These are phyloP conservation scores for Opisthocomus hoazin DNA, from an alignment of 2,113 vertebrate species.

Conservation along the genomic window DNA sequence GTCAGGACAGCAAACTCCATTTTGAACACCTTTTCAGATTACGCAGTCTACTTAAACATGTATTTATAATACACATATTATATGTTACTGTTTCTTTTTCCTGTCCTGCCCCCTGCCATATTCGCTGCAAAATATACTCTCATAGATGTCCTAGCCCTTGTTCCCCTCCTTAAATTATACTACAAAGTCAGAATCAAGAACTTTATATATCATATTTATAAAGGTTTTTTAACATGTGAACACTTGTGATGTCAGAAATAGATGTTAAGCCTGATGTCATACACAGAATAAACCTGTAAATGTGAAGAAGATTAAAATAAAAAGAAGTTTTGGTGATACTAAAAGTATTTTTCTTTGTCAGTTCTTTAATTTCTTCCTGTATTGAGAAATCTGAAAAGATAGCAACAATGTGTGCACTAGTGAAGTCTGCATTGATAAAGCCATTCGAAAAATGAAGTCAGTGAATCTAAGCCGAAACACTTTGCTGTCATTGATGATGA, in stretches of 20 bases:
- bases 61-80: neutral
- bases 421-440: neutral
- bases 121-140: neutral
- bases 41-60: neutral
- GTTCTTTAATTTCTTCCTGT: neutral
- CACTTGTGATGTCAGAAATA: neutral
- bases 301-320: neutral
- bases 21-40: neutral
- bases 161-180: neutral
- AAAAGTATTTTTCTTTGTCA: neutral
- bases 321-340: neutral
- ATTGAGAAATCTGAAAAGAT: neutral
- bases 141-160: neutral
- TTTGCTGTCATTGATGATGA: neutral
- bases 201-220: neutral
- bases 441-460: neutral
- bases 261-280: neutral
- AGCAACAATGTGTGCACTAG: neutral
- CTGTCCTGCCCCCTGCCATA: fast-evolving
- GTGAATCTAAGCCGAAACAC: neutral
- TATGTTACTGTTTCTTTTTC: neutral
- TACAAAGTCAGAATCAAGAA: neutral
- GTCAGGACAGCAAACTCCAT: neutral
- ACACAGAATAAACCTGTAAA: neutral
- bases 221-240: neutral